Evolutionary conservation across 1,140 invertebrate genomes (phyloP).

Genomic region (Palaemon carinicauda): DNA sequence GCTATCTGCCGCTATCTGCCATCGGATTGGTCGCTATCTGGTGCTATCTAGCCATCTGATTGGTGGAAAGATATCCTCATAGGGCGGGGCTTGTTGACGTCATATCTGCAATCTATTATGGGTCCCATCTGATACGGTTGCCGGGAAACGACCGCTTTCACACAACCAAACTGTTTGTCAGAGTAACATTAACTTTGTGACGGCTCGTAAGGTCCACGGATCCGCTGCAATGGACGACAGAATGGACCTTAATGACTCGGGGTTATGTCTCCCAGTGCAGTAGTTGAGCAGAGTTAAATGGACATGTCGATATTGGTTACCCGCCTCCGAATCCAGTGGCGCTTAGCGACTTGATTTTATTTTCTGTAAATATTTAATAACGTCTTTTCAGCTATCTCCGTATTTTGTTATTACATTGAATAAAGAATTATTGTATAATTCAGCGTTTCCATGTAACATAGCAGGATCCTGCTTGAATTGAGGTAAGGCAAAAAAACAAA

Average conservation of each 20-base stretch:
- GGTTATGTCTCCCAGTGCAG: constrained; percentile 57
- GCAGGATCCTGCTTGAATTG: neutral
- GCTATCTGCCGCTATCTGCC: constrained; percentile 59
- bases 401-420: no score
- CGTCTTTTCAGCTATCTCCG: no score
- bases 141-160: constrained; percentile 58
- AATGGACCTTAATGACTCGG: constrained; percentile 59
- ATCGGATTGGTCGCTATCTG: constrained; percentile 59
- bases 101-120: constrained; percentile 60
- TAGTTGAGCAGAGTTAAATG: constrained; percentile 58
- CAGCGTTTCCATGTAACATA: neutral
- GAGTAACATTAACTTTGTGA: constrained; percentile 59
- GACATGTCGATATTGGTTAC: constrained; percentile 58
- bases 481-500: neutral
- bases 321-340: constrained; percentile 49
- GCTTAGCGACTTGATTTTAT: constrained; percentile 36
- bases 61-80: constrained; percentile 55
- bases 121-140: constrained; percentile 59
- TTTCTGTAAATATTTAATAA: neutral
- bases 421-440: no score
- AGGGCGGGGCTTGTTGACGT: constrained; percentile 58
- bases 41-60: constrained; percentile 59
- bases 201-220: constrained; percentile 54
- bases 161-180: constrained; percentile 60
- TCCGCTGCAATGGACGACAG: constrained; percentile 53